Evolutionary conservation across 2,797 vertebrate species (phyloP).

Genomic region (Sebastes kiyomatsui): DNA sequence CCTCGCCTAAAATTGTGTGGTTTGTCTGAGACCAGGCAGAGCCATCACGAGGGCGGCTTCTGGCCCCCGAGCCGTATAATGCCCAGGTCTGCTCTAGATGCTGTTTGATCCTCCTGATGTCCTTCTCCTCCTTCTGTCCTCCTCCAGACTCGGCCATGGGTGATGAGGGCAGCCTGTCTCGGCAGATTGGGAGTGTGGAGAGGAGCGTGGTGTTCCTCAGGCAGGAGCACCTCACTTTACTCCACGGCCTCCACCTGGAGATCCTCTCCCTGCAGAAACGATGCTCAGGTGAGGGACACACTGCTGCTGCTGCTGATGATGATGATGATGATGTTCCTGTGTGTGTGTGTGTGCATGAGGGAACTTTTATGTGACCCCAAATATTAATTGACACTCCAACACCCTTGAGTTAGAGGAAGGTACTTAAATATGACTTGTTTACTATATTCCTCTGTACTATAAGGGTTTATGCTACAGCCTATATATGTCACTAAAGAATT

Average conservation of each 20-base stretch:
- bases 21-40: no score
- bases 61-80: no score
- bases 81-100: not conserved
- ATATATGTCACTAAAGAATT: not conserved
- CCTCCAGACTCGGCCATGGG: slow-evolving; percentile 83
- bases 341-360: not conserved
- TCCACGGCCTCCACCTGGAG: slow-evolving; percentile 94
- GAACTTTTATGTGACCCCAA: not conserved
- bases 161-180: slow-evolving; percentile 85
- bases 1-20: no score
- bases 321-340: not conserved
- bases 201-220: slow-evolving; percentile 92
- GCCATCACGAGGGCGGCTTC: no score
- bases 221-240: slow-evolving; percentile 93
- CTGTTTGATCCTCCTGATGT: not conserved
- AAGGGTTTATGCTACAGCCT: no score
- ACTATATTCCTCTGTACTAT: not conserved
- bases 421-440: not conserved
- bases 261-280: slow-evolving; percentile 95
- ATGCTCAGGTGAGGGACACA: slow-evolving; percentile 88
- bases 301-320: not conserved
- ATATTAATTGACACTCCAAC: not conserved
- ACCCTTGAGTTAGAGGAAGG: not conserved
- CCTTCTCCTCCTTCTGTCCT: not conserved
- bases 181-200: slow-evolving; percentile 93